These are phyloP conservation scores for Micrasema longulum DNA, from an alignment of 1,140 invertebrate genomes.

Conservation along the genomic window DNA sequence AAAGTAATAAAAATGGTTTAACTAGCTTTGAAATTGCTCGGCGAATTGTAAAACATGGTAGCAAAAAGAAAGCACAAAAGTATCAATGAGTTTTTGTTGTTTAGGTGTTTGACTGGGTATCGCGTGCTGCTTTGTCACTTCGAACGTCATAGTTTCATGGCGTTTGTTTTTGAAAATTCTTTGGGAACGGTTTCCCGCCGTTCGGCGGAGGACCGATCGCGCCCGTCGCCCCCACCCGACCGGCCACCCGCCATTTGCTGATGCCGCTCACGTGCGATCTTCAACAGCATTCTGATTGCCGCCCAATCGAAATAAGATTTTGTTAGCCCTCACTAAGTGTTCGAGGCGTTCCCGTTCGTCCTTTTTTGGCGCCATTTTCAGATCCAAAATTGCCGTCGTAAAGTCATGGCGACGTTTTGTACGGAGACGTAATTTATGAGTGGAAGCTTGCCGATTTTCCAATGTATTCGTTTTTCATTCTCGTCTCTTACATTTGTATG, in stretches of 20 bases:
- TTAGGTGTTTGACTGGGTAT: neutral
- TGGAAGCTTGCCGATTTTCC: conserved; percentile 45
- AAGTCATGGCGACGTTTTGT: conserved; percentile 50
- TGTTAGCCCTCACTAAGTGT: conserved; percentile 64
- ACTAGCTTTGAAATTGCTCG: too few species aligned
- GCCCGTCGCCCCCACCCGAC: conserved; percentile 5
- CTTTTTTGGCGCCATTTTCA: conserved; percentile 50
- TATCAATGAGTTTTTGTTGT: conserved; percentile 12
- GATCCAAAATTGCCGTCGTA: conserved; percentile 51
- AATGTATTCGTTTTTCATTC: conserved; percentile 42
- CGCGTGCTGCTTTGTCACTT: conserved; percentile 22
- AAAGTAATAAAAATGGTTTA: too few species aligned
- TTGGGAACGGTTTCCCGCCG: conserved; percentile 25
- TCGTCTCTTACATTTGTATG: conserved; percentile 22
- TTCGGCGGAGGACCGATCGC: neutral
- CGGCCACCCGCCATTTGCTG: conserved; percentile 53
- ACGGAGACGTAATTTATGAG: conserved; percentile 51
- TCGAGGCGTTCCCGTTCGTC: conserved; percentile 46
- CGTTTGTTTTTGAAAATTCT: conserved; percentile 31
- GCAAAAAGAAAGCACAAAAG: neutral
- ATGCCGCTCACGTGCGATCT: conserved; percentile 67
- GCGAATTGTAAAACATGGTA: too few species aligned
- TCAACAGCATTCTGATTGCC: conserved; percentile 69
- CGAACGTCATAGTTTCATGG: neutral
- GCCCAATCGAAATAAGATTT: conserved; percentile 70